Base-by-base conservation (phyloP, 2,888 invertebrate species). In the Caenorhabditis virilis region DNA sequence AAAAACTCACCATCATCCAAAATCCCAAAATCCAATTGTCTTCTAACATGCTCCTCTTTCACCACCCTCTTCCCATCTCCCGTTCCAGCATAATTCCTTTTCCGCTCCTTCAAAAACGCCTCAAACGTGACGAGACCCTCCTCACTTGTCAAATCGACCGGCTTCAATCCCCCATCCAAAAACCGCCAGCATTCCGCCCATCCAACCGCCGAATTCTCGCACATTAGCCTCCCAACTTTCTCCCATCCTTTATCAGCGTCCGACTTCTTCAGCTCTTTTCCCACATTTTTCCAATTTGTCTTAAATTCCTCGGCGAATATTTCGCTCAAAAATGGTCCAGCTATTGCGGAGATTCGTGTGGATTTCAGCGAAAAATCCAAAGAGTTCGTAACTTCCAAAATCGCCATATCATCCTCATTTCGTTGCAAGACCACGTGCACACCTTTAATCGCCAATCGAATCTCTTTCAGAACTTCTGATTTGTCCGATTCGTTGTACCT, bases 291-390 rank as follows among this genome's bases (percentile, higher is more conserved):
- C 61, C 61, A 61, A 3, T 36, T 35, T 11, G 36, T 22, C 4
- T 35, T 45, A 27, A 70, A 70, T 13, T 62, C 59, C 13, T 43
- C 18, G 20, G 62, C 59, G 7, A 46, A 49, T 15, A 9, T 18
- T 25, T 53, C 43, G 27, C 39, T 45, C 11, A 22, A n/a, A 42
- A 69, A 69, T 30, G 69, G 69, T 0, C 69, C 69, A 4, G 69
- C 69, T 9, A 41, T 33, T 5, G 65, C 69, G 2, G 48, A 58
- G 9, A 33, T 25, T 35, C 25, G 30, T 47, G 20, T 6, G 6
- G 22, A 53, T 35, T 25, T 27, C 11, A 18, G 38, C n/a, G 5
- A 7, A n/a, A n/a, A n/a, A n/a, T n/a, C n/a, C n/a, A n/a, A n/a
- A n/a, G n/a, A n/a, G n/a, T 49, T 43, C 15, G 49, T 13, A 7